Conservation (phyloP, 2,113 vertebrate genomes). For the Saguinus imperator region DNA sequence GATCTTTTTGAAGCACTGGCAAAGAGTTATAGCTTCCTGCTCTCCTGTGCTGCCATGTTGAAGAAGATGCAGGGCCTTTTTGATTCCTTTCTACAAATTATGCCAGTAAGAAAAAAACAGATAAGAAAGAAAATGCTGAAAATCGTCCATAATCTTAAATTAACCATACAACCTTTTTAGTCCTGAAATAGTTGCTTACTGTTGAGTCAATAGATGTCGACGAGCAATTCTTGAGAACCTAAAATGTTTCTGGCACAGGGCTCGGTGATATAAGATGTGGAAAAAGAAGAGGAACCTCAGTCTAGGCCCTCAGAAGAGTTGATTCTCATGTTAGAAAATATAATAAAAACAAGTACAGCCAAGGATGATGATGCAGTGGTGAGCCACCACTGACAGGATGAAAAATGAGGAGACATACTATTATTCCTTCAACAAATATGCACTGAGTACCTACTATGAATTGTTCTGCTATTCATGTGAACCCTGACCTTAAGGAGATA, state of each 20-base stretch:
- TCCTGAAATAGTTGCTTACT: not conserved
- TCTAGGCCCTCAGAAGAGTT: not conserved
- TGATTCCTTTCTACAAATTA: not conserved
- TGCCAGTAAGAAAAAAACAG: not conserved
- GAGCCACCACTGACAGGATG: not conserved
- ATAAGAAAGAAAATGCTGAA: not conserved
- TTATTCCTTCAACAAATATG: not conserved
- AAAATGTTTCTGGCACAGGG: not conserved
- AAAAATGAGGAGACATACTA: not conserved
- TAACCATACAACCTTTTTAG: not conserved
- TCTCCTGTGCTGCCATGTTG: not conserved
- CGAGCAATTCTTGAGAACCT: not conserved
- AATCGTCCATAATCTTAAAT: not conserved
- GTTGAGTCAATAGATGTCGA: not conserved
- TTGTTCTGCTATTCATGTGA: not conserved
- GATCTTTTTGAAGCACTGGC: not conserved
- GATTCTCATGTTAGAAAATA: not conserved
- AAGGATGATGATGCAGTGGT: fast-evolving
- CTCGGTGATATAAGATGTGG: not conserved
- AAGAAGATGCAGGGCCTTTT: not conserved
- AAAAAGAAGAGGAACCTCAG: not conserved
- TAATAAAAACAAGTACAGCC: not conserved
- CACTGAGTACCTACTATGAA: not conserved
- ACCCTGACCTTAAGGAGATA: not conserved
- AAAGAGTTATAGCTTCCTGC: not conserved